These are phyloP conservation scores for Penelope pileata DNA, from an alignment of 2,113 vertebrate species.

Conservation along the genomic window DNA sequence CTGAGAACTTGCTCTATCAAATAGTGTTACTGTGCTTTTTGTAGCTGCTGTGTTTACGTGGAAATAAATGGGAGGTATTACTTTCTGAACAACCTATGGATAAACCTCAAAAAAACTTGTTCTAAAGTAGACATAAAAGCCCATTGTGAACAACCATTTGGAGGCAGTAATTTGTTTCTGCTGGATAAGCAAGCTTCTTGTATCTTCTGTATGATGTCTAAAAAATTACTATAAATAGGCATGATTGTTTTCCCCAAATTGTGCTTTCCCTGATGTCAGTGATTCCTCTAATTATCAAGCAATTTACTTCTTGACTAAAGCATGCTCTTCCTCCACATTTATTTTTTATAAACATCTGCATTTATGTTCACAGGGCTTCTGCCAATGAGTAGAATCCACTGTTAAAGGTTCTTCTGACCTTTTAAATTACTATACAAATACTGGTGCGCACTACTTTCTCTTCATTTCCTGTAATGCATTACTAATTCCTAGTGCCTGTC, in stretches of 20 bases:
- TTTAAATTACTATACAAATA: neutral
- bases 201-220: neutral
- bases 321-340: neutral
- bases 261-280: neutral
- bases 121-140: neutral
- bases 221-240: neutral
- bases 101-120: neutral
- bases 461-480: neutral
- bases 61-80: neutral
- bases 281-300: neutral
- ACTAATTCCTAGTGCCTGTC: neutral
- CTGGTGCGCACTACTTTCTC: neutral
- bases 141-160: neutral
- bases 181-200: neutral
- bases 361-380: neutral
- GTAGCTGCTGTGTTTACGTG: neutral
- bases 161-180: neutral
- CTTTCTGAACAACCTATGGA: neutral
- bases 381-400: neutral
- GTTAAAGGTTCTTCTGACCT: neutral
- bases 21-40: neutral
- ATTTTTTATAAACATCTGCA: neutral
- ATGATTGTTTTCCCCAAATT: neutral
- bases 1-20: too few species aligned
- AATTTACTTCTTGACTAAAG: neutral